These are phyloP conservation scores for Herpetotheres cachinnans DNA, from an alignment of 2,113 vertebrate genomes.

Conservation along the genomic window DNA sequence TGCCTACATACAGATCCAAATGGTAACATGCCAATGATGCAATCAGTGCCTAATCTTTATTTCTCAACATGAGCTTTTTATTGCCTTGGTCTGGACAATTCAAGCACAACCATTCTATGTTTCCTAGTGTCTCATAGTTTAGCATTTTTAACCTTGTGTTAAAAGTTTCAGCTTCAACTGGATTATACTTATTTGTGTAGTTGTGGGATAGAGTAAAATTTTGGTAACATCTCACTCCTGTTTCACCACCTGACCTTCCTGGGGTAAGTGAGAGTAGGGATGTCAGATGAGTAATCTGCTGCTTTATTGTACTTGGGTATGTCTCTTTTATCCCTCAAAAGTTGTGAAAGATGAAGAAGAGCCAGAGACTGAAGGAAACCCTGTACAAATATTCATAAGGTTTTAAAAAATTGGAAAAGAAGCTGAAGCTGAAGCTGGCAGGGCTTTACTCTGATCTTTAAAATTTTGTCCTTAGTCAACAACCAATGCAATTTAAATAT, in stretches of 20 bases:
- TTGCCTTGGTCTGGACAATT: not conserved
- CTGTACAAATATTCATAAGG: not conserved
- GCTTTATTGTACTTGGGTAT: not conserved
- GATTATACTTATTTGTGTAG: not conserved
- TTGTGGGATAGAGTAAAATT: not conserved
- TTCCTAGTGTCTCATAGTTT: not conserved
- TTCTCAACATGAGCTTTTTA: not conserved
- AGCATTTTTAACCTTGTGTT: not conserved
- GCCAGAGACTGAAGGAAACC: not conserved
- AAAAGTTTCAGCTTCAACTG: not conserved
- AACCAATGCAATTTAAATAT: not conserved
- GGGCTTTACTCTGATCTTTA: not conserved
- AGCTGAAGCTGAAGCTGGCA: not conserved
- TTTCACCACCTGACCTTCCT: not conserved
- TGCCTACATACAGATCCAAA: not conserved
- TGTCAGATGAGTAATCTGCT: not conserved
- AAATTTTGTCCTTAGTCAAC: not conserved
- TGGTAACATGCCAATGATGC: not conserved
- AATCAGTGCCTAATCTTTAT: not conserved
- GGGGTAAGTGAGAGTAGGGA: not conserved
- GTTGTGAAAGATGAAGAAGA: not conserved
- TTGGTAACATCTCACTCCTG: not conserved
- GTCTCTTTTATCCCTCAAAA: not conserved
- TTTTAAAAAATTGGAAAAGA: not conserved
- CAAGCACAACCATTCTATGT: not conserved